Conservation (phyloP, 2,113 vertebrate genomes). For the Lycocorax pyrrhopterus region DNA sequence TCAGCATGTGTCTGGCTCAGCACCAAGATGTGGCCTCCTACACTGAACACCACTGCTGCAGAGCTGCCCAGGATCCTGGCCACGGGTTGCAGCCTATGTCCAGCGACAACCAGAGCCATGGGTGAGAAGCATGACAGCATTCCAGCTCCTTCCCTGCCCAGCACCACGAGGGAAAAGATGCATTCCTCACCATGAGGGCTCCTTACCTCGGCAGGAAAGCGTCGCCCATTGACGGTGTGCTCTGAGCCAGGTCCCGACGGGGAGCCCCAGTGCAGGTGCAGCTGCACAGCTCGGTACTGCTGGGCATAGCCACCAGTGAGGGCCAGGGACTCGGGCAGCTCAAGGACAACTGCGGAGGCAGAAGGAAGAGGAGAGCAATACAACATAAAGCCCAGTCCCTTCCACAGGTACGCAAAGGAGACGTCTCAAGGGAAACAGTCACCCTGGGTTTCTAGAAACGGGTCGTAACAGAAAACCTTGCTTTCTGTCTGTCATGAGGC, state of each 20-base stretch:
- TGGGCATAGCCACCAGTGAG: constrained; percentile 61
- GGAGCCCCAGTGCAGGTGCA: constrained; percentile 79
- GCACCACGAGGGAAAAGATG: neutral
- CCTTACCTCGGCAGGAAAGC: constrained; percentile 73
- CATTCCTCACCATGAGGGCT: fast-evolving
- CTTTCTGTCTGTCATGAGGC: neutral
- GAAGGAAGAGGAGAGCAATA: neutral
- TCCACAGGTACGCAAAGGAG: fast-evolving
- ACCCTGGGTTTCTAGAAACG: neutral
- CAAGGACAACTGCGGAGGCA: constrained; percentile 58
- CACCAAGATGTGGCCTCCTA: neutral
- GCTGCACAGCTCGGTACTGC: constrained; percentile 69
- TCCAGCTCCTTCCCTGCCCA: neutral
- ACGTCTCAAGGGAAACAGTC: neutral
- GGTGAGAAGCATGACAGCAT: neutral
- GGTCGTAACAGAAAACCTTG: neutral
- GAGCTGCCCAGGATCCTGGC: neutral
- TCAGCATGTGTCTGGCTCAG: neutral
- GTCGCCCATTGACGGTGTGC: constrained; percentile 62
- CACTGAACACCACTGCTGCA: neutral
- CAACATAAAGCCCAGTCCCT: neutral
- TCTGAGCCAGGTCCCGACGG: constrained; percentile 40
- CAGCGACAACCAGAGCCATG: neutral
- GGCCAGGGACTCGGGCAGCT: constrained; percentile 59
- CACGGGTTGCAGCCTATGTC: neutral